phyloP scores from a whole-genome alignment of 1,140 invertebrate genomes.

The Zophobas atratus region DNA sequence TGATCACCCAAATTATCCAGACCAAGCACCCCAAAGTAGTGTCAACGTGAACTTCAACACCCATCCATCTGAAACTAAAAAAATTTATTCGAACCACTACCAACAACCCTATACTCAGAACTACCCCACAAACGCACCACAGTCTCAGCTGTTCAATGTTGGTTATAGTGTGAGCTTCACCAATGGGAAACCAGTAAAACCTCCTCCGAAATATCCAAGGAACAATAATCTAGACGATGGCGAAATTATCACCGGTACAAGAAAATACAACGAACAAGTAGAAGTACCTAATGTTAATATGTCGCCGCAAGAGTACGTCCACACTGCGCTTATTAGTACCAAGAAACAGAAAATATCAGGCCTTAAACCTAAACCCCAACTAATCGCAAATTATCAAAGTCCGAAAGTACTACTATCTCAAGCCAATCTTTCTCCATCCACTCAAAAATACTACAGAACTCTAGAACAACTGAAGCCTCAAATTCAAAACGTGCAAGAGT shows the following conservation, averaged over 20 bases:
- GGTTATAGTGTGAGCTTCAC: conserved; percentile 60
- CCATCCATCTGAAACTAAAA: neutral
- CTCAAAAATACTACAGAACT: conserved; percentile 48
- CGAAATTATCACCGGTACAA: conserved; percentile 53
- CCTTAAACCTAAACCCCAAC: conserved; percentile 52
- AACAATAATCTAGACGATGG: conserved; percentile 41
- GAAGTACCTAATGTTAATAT: conserved; percentile 10
- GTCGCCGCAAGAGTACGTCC: conserved; percentile 31
- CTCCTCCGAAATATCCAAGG: conserved; percentile 39
- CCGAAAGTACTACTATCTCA: conserved; percentile 26
- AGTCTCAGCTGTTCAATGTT: conserved; percentile 60
- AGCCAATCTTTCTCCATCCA: conserved; percentile 49
- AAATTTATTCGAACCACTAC: conserved; percentile 11
- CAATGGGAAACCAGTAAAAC: neutral
- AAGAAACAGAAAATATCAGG: conserved; percentile 53
- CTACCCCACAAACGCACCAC: conserved; percentile 25
- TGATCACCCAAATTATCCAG: conserved; percentile 54
- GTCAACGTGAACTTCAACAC: conserved; percentile 49
- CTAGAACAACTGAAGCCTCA: conserved; percentile 42
- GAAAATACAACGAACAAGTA: conserved; percentile 42
- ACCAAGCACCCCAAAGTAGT: conserved; percentile 52
- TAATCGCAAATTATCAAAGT: neutral
- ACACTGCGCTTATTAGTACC: conserved; percentile 14
- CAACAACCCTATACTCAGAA: neutral
- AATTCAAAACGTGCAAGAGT: conserved; percentile 14